phyloP scores from a whole-genome alignment of 2,797 vertebrate species.

The Coilia nasus region DNA sequence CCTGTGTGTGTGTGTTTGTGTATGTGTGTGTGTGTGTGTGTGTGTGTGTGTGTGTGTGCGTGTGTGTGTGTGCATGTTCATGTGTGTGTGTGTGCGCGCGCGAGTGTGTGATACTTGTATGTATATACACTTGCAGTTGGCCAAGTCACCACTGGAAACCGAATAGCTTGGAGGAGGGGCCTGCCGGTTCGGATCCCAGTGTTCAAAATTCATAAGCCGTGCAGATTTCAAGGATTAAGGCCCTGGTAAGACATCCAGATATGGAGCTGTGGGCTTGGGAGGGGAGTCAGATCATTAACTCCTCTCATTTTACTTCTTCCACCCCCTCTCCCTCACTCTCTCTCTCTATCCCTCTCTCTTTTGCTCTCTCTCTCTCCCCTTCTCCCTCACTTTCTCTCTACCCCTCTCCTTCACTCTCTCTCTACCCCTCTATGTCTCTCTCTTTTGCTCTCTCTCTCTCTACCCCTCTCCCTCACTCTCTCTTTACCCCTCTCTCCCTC shows the following conservation, averaged over 20 bases:
- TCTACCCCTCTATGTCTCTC: not conserved
- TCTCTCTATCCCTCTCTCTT: too few species aligned
- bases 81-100: too few species aligned
- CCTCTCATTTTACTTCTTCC: slow-evolving; percentile 52
- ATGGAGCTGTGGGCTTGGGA: slow-evolving; percentile 30
- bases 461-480: not conserved
- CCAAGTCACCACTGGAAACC: slow-evolving; percentile 53
- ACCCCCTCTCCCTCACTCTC: not conserved
- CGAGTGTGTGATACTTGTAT: not conserved
- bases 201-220: slow-evolving; percentile 72
- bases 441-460: not conserved
- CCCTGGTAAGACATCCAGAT: slow-evolving; percentile 47
- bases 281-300: slow-evolving; percentile 63
- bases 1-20: too few species aligned
- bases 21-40: too few species aligned
- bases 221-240: slow-evolving; percentile 70
- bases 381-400: not conserved
- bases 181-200: slow-evolving; percentile 59
- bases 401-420: not conserved
- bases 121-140: not conserved
- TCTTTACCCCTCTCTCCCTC: not conserved
- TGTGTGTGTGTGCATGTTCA: too few species aligned
- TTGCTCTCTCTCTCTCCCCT: too few species aligned
- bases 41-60: too few species aligned
- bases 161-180: slow-evolving; percentile 61